Base-by-base conservation (phyloP, 2,888 invertebrate species). In the Margaritifera margaritifera region DNA sequence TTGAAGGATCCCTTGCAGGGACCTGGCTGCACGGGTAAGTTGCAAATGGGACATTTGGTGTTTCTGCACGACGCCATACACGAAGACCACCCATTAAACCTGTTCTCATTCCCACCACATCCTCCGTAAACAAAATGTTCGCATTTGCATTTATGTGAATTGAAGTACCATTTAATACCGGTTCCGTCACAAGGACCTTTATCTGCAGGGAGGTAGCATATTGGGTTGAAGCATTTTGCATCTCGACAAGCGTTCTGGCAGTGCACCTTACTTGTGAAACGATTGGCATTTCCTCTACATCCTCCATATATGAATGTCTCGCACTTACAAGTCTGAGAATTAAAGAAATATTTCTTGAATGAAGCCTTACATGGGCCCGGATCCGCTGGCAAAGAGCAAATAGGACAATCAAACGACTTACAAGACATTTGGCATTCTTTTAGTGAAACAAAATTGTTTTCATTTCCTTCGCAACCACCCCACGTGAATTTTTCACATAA, bases 241-340 rank as follows among this genome's bases (percentile, higher is more conserved):
- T 59, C 25, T 1, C 58, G 64, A 42, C 76, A 78, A 15, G 53
- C 50, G 11, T 56, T 52, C 57, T 70, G 59, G 25, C 78, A 78
- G 0, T 65, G 63, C n/a, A 67, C 69, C 22, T 58, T 42, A 15
- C 69, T 69, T 15, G 65, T 56, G 42, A 66, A 78, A 11, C 68
- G 68, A 59, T 78, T 78, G 31, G 59, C 69, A 53, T 73, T 73
- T n/a, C 69, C 73, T 18, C 54, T n/a, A 54, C 73, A 73, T 18
- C 73, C 73, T 24, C 69, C 60, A 55, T 70, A 73, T 50, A 42
- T 54, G 53, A 73, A 73, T 53, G 64, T 20, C 55, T 68, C 68
- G 64, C 78, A 78, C 59, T 72, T 70, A 55, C 61, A 62, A 27
- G 59, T 60, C 18, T 60, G 53, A 51, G 54, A 25, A 57, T 75